Evolutionary conservation across 2,797 vertebrate species (phyloP).

Genomic region (Pogoniulus pusillus): DNA sequence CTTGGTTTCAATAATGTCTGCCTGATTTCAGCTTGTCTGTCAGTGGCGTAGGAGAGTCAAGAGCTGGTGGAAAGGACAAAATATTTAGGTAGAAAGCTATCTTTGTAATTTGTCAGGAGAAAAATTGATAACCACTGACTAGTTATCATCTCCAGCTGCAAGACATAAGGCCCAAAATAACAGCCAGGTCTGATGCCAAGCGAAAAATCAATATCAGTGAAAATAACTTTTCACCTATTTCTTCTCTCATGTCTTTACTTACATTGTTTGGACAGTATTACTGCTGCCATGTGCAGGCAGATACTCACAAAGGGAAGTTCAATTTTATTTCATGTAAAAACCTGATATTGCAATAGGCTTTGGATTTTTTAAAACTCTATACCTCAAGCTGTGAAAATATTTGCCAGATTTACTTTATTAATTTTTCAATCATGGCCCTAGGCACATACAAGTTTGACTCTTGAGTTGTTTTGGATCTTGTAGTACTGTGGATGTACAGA

Average conservation of each 20-base stretch:
- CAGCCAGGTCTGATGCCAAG: not conserved
- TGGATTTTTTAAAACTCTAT: not conserved
- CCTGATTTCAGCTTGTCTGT: too few relatives aligned
- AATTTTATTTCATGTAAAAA: not conserved
- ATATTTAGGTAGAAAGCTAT: not conserved
- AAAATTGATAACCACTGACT: not conserved
- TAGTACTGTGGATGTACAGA: not conserved
- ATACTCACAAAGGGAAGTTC: not conserved
- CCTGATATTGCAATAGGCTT: rapidly evolving
- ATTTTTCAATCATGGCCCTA: not conserved
- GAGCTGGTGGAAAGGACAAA: not conserved
- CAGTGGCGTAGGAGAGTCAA: not conserved
- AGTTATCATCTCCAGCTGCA: not conserved
- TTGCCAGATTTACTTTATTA: not conserved
- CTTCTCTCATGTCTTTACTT: not conserved
- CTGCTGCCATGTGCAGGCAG: not conserved
- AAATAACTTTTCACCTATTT: not conserved
- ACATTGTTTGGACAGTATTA: rapidly evolving
- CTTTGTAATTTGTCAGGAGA: not conserved
- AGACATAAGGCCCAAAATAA: not conserved
- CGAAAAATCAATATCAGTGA: not conserved
- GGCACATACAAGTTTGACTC: not conserved
- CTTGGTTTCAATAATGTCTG: not conserved
- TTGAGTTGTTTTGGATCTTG: not conserved
- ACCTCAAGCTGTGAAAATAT: not conserved